Evolutionary conservation across 1,140 invertebrate species (phyloP), one percentile per base, ranked within the genome.

Genomic region (Cydia splendana): DNA sequence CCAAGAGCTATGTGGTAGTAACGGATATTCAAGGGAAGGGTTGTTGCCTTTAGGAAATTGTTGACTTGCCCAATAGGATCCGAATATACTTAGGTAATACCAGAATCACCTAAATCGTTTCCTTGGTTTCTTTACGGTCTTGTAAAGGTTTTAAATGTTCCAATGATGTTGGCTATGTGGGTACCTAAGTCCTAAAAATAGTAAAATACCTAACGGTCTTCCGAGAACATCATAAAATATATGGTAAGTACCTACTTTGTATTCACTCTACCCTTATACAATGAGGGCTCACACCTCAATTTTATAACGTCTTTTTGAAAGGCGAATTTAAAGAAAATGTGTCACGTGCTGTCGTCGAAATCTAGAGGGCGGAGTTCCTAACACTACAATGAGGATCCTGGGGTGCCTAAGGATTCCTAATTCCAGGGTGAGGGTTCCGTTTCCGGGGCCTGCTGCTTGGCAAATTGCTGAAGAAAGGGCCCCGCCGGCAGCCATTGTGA

Each of bases 391-490:
- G 78, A n/a, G 85, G 82, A 80, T 81, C 91, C 85, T 83, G 90
- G 80, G 87, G 88, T 75, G 88, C 75, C 81, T 82, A 87, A 88
- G 87, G 86, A 85, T 81, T 83, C 79, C 80, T 93, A 91, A 93
- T 91, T 83, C 83, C 88, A 90, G 84, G 86, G 81, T 82, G 86
- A 86, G 81, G 84, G 85, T 74, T 78, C 79, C 67, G 89, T 90
- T 88, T 93, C 91, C 91, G 91, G 87, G 80, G 84, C 88, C 89
- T 79, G 90, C 91, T 92, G 91, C 77, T 89, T 81, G 48, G 78
- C 83, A 92, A 93, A 93, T 93, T 91, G 91, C 82, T 80, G 84
- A 91, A 93, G 90, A 93, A 93, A 93, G 90, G 90, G 89, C 91
- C 78, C 88, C 85, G 81, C 77, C 81, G 85, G 84, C 82, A 81